These are phyloP conservation scores for Gymnodraco acuticeps DNA, from an alignment of 2,797 vertebrate genomes.

Conservation along the genomic window DNA sequence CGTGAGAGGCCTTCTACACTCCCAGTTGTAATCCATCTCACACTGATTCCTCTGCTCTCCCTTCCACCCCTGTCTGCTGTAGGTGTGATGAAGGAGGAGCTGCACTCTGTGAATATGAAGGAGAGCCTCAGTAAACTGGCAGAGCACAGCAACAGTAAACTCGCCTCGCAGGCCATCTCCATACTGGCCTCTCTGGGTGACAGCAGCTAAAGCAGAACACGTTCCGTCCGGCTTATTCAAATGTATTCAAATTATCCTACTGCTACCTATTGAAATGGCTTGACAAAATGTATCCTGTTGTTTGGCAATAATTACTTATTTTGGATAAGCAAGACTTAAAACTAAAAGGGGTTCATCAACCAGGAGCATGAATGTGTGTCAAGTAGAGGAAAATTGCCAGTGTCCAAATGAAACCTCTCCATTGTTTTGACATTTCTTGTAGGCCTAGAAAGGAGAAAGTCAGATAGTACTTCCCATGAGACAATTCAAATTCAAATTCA, in stretches of 20 bases:
- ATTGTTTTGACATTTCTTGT: neutral
- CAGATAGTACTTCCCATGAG: neutral
- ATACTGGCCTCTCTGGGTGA: constrained; percentile 81
- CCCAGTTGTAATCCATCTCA: neutral
- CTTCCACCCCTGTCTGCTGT: constrained; percentile 8
- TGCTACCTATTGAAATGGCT: constrained; percentile 22
- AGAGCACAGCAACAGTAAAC: constrained; percentile 83
- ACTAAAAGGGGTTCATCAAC: neutral
- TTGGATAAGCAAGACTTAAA: neutral
- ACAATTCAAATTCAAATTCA: too few species aligned
- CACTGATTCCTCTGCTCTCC: neutral
- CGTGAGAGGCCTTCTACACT: neutral
- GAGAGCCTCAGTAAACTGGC: constrained; percentile 85
- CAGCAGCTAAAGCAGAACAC: constrained; percentile 61
- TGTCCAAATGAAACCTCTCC: neutral
- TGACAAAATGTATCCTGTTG: constrained; percentile 12
- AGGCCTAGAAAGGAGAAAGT: neutral
- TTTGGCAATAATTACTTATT: constrained; percentile 14
- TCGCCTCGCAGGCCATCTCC: constrained; percentile 85
- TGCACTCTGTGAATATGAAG: constrained; percentile 85
- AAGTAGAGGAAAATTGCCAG: neutral
- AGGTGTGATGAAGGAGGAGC: constrained; percentile 88
- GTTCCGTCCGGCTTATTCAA: constrained; percentile 21
- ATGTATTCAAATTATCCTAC: constrained; percentile 24
- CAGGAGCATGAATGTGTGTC: neutral